Conservation (phyloP, 37 sponge, comb jelly and placozoan genomes). For the Hormiphora californensis region DNA sequence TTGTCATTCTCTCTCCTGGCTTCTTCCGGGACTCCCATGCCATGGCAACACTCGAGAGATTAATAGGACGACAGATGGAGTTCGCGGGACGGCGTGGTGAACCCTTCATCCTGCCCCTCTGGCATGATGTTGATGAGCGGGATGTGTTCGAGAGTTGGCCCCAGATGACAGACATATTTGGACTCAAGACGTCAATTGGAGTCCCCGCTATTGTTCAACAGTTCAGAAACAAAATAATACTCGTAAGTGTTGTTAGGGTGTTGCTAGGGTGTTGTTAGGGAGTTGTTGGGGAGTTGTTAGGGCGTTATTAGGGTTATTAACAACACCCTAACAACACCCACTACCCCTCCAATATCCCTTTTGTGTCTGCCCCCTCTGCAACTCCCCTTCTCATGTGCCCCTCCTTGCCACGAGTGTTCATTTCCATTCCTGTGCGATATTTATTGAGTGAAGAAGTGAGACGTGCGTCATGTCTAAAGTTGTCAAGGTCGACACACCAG, state of each 20-base stretch:
- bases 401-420: too few species aligned
- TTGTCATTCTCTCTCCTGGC: slow-evolving; percentile 41
- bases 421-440: too few species aligned
- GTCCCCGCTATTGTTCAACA: slow-evolving; percentile 36
- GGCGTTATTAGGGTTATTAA: neutral
- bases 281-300: neutral
- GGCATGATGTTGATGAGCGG: slow-evolving; percentile 50
- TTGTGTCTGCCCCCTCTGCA: neutral
- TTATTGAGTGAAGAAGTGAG: too few species aligned
- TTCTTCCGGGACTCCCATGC: slow-evolving; percentile 48
- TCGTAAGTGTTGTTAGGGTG: neutral
- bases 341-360: neutral
- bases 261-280: neutral
- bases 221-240: slow-evolving; percentile 54
- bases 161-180: slow-evolving; percentile 52
- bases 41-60: slow-evolving; percentile 12
- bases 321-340: neutral
- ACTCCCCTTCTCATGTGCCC: neutral
- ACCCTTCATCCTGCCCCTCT: slow-evolving; percentile 46
- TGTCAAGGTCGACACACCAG: too few species aligned
- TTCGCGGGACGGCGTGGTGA: slow-evolving; percentile 28
- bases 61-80: slow-evolving; percentile 44
- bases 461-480: too few species aligned
- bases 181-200: slow-evolving; percentile 41
- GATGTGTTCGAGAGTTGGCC: slow-evolving; percentile 52